Evolutionary conservation across 1,140 invertebrate genomes (phyloP).

Genomic region (Lordiphosa stackelbergi): DNA sequence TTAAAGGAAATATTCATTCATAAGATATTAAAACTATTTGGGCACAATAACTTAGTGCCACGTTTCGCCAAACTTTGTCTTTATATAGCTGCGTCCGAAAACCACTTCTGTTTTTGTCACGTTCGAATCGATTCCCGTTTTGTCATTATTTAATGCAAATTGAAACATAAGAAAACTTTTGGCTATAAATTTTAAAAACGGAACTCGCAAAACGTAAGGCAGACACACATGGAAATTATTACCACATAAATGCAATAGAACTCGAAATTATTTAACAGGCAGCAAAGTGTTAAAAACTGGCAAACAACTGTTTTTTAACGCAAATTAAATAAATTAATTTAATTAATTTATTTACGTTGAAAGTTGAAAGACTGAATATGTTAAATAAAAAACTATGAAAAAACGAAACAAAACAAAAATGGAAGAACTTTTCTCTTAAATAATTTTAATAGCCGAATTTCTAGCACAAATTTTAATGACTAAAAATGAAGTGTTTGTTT

Average conservation of each 20-base stretch:
- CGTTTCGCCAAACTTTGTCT: too few species aligned
- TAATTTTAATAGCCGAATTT: slow-evolving; percentile 76
- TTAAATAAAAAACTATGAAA: slow-evolving; percentile 44
- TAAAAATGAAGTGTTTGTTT: slow-evolving; percentile 19
- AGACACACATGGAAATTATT: slow-evolving; percentile 60
- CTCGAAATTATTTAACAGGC: slow-evolving; percentile 76
- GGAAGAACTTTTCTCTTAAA: slow-evolving; percentile 64
- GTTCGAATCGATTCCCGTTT: too few species aligned
- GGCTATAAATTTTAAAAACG: slow-evolving; percentile 69
- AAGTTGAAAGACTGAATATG: slow-evolving; percentile 76
- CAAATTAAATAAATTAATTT: slow-evolving; percentile 76
- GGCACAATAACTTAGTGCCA: too few species aligned
- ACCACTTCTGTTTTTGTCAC: too few species aligned
- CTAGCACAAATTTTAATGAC: slow-evolving; percentile 63
- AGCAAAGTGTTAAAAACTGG: slow-evolving; percentile 48
- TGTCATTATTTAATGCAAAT: too few species aligned
- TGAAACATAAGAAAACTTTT: slow-evolving; percentile 50
- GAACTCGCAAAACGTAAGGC: slow-evolving; percentile 46
- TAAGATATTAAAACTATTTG: too few species aligned
- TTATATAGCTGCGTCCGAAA: too few species aligned
- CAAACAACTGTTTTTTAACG: slow-evolving; percentile 55
- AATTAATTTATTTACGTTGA: slow-evolving; percentile 75
- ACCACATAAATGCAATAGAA: slow-evolving; percentile 76
- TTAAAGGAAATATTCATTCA: too few species aligned
- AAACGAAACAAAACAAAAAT: slow-evolving; percentile 45